phyloP scores from a whole-genome alignment of 2,888 invertebrate genomes.

The Polylopha cassiicola region DNA sequence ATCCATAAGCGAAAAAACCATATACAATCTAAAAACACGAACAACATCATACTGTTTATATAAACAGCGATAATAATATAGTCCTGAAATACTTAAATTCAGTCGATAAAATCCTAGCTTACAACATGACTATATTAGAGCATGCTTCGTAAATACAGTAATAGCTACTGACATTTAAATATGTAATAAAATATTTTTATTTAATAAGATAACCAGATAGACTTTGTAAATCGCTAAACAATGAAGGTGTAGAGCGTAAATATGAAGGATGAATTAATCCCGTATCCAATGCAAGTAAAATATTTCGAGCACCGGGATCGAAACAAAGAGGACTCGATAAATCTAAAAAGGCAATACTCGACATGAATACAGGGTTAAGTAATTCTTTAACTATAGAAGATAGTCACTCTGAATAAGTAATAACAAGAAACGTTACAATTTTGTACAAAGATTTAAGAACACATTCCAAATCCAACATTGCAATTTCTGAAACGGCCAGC shows the following conservation, averaged over 20 bases:
- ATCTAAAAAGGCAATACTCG: no score
- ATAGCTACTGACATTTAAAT: conserved; percentile 53
- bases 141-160: conserved; percentile 47
- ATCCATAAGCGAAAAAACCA: no score
- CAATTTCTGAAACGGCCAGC: not conserved
- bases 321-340: not conserved
- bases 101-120: conserved; percentile 61
- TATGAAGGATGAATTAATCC: conserved; percentile 20
- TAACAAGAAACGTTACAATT: conserved; percentile 11
- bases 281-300: conserved; percentile 4
- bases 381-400: conserved; percentile 28
- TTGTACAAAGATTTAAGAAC: conserved; percentile 17
- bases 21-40: conserved; percentile 38
- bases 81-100: conserved; percentile 52
- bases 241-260: conserved; percentile 48
- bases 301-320: not conserved
- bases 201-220: conserved; percentile 66
- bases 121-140: conserved; percentile 45
- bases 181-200: conserved; percentile 68
- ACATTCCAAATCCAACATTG: conserved; percentile 8
- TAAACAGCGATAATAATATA: conserved; percentile 37
- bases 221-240: conserved; percentile 68
- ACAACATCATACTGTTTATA: conserved; percentile 37
- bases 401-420: conserved; percentile 41
- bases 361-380: conserved; percentile 13